phyloP scores from a whole-genome alignment of 2,797 vertebrate genomes.

The Florisuga fusca region DNA sequence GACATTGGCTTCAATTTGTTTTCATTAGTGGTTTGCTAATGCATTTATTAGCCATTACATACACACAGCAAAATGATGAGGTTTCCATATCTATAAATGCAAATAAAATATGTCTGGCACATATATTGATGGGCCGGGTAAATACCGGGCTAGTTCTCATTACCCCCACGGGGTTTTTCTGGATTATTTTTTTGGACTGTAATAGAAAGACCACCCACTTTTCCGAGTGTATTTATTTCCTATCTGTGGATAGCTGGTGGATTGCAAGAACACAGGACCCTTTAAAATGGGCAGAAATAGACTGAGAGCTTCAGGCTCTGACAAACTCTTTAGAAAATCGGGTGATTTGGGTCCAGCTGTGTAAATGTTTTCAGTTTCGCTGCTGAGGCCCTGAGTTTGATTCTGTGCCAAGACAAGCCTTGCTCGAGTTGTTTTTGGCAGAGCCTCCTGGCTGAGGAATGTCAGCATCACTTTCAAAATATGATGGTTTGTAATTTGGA shows the following conservation, averaged over 20 bases:
- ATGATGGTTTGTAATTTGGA: slow-evolving; percentile 93
- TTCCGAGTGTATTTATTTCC: slow-evolving; percentile 66
- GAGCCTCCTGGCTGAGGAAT: slow-evolving; percentile 89
- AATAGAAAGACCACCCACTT: slow-evolving; percentile 70
- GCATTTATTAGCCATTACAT: slow-evolving; percentile 49
- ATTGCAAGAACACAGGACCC: slow-evolving; percentile 77
- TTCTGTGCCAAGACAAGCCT: slow-evolving; percentile 93
- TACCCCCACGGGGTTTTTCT: slow-evolving; percentile 30
- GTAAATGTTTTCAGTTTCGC: slow-evolving; percentile 99
- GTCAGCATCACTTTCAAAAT: slow-evolving; percentile 96
- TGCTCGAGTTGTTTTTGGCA: slow-evolving; percentile 95
- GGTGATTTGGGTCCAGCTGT: slow-evolving; percentile 95
- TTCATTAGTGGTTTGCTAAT: slow-evolving; percentile 49
- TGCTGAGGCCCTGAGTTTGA: slow-evolving; percentile 93
- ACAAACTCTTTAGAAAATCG: slow-evolving; percentile 82
- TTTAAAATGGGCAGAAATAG: slow-evolving; percentile 72
- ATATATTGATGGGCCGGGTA: not conserved
- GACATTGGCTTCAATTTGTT: slow-evolving; percentile 34
- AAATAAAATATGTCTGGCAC: slow-evolving; percentile 39
- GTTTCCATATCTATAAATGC: slow-evolving; percentile 60
- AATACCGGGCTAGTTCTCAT: slow-evolving; percentile 4
- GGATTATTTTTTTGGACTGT: slow-evolving; percentile 52
- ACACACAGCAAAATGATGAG: slow-evolving; percentile 48
- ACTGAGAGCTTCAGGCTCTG: slow-evolving; percentile 73
- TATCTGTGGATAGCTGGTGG: slow-evolving; percentile 38